Base-by-base conservation (phyloP, 2,888 invertebrate species). In the Autographa gamma region DNA sequence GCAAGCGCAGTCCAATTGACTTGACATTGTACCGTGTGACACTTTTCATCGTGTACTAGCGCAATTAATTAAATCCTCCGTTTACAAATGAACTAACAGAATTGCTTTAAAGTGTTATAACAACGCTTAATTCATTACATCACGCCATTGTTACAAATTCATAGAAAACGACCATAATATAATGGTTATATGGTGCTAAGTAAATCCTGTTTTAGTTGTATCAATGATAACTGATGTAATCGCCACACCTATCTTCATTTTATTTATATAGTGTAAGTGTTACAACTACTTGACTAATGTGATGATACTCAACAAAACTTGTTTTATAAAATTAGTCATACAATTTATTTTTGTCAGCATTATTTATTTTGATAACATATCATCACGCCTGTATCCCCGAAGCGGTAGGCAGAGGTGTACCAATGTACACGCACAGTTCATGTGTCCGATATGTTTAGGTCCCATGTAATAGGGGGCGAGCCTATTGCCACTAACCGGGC, bases 141-240 rank as follows among this genome's bases (percentile, higher is more conserved):
- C 34, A 62, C 18, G 25, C 5, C 1, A 11, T 31, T 54, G 63
- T 60, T 52, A 69, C 31, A 58, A 34, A 38, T 67, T 69, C 9
- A 32, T 56, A 31, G 18, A 43, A 68, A 66, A 48, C 60, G 54
- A 60, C 41, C 38, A 41, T 63, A 43, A 34, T 63, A 31, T 59
- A 72, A 66, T 63, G 58, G 43, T 25, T 63, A 60, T 41, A 61
- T 56, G 38, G 31, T 38, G 31, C 18, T 69, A 9, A 41, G 14
- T 34, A 16, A 60, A 48, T 54, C 8, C 16, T 19, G 41, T 31
- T 43, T n/a, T 32, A 3, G 25, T 62, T n/a, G 32, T 32, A 72
- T 56, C 14, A 72, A 63, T 72, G 67, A 67, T 63, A 64, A 62
- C 69, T 80, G 80, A 77, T 77, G 75, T 82, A 74, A 77, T 74